Conservation (phyloP, 1,140 invertebrate genomes). For the Macrosteles quadrilineatus region DNA sequence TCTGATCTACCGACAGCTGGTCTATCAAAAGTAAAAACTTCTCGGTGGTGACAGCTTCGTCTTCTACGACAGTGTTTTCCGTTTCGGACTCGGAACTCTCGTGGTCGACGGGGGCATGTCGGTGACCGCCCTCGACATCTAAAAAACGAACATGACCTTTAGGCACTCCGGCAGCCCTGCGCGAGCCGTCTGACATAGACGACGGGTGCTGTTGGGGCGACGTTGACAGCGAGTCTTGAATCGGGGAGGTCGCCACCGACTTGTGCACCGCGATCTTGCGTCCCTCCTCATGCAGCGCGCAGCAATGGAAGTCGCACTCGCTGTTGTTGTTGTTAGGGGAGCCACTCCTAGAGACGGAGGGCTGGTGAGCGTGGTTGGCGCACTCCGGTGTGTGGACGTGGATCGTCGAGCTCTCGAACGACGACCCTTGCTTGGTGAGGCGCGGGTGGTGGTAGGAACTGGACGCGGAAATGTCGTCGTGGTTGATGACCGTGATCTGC, state of each 20-base stretch:
- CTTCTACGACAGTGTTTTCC: conserved; percentile 88
- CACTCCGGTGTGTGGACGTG: conserved; percentile 85
- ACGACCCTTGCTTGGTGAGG: conserved; percentile 66
- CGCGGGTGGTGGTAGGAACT: conserved; percentile 46
- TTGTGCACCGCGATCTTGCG: conserved; percentile 88
- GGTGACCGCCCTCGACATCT: conserved; percentile 60
- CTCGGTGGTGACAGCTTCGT: conserved; percentile 83
- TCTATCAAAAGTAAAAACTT: conserved; percentile 91
- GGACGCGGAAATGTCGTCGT: conserved; percentile 63
- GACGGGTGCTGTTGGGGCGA: conserved; percentile 60
- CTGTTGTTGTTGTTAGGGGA: conserved; percentile 61
- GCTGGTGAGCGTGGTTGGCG: conserved; percentile 69
- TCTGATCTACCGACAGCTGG: conserved; percentile 87
- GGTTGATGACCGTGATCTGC: conserved; percentile 89
- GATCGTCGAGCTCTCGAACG: conserved; percentile 63
- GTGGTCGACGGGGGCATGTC: conserved; percentile 56
- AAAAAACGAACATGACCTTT: conserved; percentile 72
- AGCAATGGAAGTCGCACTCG: conserved; percentile 94
- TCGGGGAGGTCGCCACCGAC: conserved; percentile 86
- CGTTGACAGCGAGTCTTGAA: conserved; percentile 76
- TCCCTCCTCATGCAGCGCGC: conserved; percentile 88
- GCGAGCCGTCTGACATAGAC: conserved; percentile 53
- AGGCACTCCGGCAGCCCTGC: conserved; percentile 28
- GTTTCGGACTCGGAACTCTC: conserved; percentile 90
- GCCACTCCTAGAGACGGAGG: conserved; percentile 59